Conservation (phyloP, 1,140 invertebrate species). For the Drosophila lowei region DNA sequence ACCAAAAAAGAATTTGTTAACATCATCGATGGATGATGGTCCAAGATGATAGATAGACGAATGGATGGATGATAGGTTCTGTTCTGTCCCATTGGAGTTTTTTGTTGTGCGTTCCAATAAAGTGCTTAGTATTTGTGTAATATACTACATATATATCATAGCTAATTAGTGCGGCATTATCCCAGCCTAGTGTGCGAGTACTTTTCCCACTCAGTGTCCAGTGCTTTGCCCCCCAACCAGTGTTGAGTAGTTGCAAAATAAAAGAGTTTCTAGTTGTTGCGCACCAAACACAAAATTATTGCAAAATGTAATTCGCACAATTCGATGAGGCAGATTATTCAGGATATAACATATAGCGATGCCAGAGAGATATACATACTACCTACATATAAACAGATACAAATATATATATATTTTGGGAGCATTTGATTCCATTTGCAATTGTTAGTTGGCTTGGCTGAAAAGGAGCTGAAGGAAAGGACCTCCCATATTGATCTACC, state of each 20-base stretch:
- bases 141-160: conserved; percentile 39
- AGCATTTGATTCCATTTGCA: conserved; percentile 12
- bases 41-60: conserved; percentile 31
- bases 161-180: conserved; percentile 36
- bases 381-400: conserved; percentile 8
- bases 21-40: conserved; percentile 19
- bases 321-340: conserved; percentile 34
- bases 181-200: conserved; percentile 22
- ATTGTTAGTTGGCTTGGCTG: conserved; percentile 15
- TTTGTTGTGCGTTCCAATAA: conserved; percentile 50
- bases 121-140: conserved; percentile 51
- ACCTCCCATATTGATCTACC: conserved; percentile 4
- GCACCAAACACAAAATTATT: conserved; percentile 49
- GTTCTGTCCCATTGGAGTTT: conserved; percentile 38
- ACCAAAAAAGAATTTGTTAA: conserved; percentile 36
- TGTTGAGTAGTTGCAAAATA: conserved; percentile 58
- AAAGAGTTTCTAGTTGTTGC: conserved; percentile 58
- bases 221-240: conserved; percentile 43
- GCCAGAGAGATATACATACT: conserved; percentile 23
- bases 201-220: conserved; percentile 53
- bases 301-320: conserved; percentile 47
- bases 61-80: conserved; percentile 3
- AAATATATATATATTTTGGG: conserved; percentile 2
- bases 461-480: conserved; percentile 1
- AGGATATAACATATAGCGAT: conserved; percentile 18